Percentiles rank a stretch among this genome's conserved stretches.
phyloP scores from a whole-genome alignment of 92 coral and sea anemone species.

The Zoanthus gigantus region DNA sequence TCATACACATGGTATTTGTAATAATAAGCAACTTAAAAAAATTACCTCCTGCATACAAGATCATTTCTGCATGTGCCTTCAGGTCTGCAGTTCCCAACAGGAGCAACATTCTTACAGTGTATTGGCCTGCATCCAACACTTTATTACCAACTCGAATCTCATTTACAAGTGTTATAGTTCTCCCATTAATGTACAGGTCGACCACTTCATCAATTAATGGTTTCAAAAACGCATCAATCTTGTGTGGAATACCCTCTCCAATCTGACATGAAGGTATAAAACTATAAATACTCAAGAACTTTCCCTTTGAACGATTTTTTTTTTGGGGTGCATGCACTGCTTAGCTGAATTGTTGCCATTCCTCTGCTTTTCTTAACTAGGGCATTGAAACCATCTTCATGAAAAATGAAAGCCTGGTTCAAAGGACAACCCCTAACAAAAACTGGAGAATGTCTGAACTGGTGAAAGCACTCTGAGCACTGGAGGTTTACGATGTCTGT shows the following conservation, averaged over 20 bases:
- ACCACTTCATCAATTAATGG: conserved; percentile 73
- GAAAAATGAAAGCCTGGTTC: conserved; percentile 68
- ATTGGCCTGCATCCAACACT: conserved; percentile 49
- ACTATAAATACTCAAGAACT: conserved; percentile 55
- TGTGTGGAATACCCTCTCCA: conserved; percentile 69
- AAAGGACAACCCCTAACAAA: conserved; percentile 62
- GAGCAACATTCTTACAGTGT: conserved; percentile 64
- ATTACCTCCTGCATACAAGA: conserved; percentile 73
- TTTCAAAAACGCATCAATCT: conserved; percentile 72
- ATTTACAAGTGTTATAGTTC: conserved; percentile 32
- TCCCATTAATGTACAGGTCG: conserved; percentile 65
- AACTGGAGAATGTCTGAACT: conserved; percentile 46
- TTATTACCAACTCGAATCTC: conserved; percentile 26
- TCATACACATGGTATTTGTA: too few species aligned
- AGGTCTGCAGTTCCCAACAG: conserved; percentile 75
- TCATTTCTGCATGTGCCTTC: conserved; percentile 72
- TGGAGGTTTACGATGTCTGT: conserved; percentile 34
- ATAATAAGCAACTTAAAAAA: too few species aligned
- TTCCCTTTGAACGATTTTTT: conserved; percentile 47
- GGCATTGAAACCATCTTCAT: conserved; percentile 73
- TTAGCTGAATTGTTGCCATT: conserved; percentile 63
- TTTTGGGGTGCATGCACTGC: conserved; percentile 61
- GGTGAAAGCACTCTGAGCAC: conserved; percentile 60
- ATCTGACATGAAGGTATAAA: conserved; percentile 63
- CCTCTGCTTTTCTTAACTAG: conserved; percentile 62